Evolutionary conservation across 2,888 invertebrate genomes (phyloP).

Genomic region (Drosophila nigricruria): DNA sequence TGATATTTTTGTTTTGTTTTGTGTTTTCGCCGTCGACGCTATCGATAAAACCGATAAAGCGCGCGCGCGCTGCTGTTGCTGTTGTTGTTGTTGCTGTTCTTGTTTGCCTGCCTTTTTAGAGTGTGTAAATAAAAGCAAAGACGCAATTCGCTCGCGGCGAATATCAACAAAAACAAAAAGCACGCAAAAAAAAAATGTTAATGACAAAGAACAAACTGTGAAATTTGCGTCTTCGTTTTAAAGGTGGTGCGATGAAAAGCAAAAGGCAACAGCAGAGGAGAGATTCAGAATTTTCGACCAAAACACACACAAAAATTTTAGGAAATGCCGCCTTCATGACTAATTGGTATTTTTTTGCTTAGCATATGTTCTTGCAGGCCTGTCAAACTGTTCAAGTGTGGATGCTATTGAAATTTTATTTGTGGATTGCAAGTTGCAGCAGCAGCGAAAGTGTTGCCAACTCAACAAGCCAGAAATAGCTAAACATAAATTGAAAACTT

Average conservation of each 20-base stretch:
- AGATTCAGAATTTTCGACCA: not conserved
- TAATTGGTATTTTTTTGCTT: slow-evolving; percentile 12
- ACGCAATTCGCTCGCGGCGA: slow-evolving; percentile 62
- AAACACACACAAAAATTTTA: not conserved
- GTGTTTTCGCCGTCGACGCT: slow-evolving; percentile 43
- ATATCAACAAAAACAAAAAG: slow-evolving; percentile 45
- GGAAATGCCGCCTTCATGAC: slow-evolving; percentile 27
- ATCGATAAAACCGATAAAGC: slow-evolving; percentile 75
- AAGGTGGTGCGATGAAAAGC: slow-evolving; percentile 31
- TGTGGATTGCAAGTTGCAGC: not conserved
- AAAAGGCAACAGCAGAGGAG: slow-evolving; percentile 1
- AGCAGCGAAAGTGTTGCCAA: too few relatives aligned
- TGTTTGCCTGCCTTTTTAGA: slow-evolving; percentile 34
- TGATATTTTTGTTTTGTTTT: slow-evolving; percentile 29
- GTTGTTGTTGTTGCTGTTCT: slow-evolving; percentile 20
- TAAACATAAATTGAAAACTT: too few relatives aligned
- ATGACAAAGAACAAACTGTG: slow-evolving; percentile 39
- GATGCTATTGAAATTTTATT: not conserved
- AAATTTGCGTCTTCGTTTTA: slow-evolving; percentile 37
- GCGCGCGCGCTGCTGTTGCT: slow-evolving; percentile 27
- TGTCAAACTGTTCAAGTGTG: slow-evolving; percentile 6
- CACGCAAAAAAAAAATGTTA: slow-evolving; percentile 46
- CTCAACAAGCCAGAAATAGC: too few relatives aligned
- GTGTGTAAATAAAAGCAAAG: slow-evolving; percentile 63
- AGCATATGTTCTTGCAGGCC: not conserved